Percentiles rank a stretch among this genome's conserved stretches.
These are phyloP conservation scores for Syrmaticus mikado DNA, from an alignment of 2,113 vertebrate genomes.

Conservation along the genomic window DNA sequence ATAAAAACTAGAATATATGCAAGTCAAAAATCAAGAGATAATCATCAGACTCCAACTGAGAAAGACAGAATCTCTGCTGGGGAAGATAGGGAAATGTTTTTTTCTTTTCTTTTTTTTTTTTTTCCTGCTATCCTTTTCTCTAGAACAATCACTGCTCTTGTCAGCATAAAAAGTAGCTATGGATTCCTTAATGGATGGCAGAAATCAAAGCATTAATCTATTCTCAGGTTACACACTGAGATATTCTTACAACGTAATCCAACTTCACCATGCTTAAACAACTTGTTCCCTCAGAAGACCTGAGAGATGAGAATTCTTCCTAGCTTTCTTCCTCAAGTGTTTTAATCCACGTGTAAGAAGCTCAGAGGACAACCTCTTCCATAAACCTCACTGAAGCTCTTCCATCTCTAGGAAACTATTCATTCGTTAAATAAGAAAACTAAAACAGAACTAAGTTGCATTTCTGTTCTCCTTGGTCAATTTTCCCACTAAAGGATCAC, in stretches of 20 bases:
- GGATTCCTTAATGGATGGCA: neutral
- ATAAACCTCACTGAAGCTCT: conserved; percentile 6
- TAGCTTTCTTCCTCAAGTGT: neutral
- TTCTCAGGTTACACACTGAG: neutral
- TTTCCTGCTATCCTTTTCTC: neutral
- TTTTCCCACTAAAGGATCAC: neutral
- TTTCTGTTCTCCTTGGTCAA: neutral
- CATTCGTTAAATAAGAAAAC: neutral
- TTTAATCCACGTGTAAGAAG: conserved; percentile 34
- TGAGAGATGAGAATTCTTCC: neutral
- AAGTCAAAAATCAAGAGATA: neutral
- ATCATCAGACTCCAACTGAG: neutral
- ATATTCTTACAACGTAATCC: neutral
- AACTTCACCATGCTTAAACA: neutral
- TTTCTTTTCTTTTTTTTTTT: too few relatives aligned
- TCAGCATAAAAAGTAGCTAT: neutral
- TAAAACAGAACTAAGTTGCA: neutral
- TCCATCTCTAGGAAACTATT: neutral
- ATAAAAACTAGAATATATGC: neutral
- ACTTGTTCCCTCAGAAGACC: neutral
- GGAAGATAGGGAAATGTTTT: too few relatives aligned
- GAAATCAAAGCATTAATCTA: neutral
- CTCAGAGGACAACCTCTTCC: conserved; percentile 5
- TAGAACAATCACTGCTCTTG: neutral
- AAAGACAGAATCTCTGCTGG: neutral